Evolutionary conservation across 2,797 vertebrate genomes (phyloP).

Genomic region (Macroramphosus scolopax): DNA sequence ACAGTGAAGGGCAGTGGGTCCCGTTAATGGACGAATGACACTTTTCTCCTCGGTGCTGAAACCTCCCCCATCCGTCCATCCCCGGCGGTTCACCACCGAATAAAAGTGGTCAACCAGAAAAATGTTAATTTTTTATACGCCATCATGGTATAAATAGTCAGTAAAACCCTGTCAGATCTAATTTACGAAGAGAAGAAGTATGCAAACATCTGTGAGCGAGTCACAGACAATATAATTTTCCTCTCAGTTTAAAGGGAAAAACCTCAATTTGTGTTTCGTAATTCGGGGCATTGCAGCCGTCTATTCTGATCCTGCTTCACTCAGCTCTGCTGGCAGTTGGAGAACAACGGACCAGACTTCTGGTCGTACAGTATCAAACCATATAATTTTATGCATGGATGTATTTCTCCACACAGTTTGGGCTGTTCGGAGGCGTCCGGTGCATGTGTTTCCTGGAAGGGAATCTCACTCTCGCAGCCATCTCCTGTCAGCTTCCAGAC

Average conservation of each 20-base stretch:
- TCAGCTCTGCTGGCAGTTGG: conserved; percentile 29
- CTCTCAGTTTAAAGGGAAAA: conserved; percentile 33
- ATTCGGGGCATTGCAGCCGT: conserved; percentile 47
- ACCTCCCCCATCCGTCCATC: conserved; percentile 73
- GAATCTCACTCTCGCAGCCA: conserved; percentile 7
- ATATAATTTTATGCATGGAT: conserved; percentile 72
- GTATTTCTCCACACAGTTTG: conserved; percentile 51
- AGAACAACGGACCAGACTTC: conserved; percentile 25
- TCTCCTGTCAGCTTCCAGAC: too few relatives aligned
- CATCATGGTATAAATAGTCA: conserved; percentile 71
- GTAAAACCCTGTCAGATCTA: conserved; percentile 63
- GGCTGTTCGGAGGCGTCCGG: conserved; percentile 27
- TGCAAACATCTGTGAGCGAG: conserved; percentile 43
- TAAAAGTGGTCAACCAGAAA: conserved; percentile 77
- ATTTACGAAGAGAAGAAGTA: conserved; percentile 65
- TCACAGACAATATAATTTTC: conserved; percentile 53
- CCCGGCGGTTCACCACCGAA: conserved; percentile 70
- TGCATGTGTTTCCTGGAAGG: conserved; percentile 42
- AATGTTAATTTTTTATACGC: conserved; percentile 77
- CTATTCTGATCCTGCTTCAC: conserved; percentile 50
- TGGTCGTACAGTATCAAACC: conserved; percentile 29
- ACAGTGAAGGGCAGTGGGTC: conserved; percentile 35
- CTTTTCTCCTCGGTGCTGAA: conserved; percentile 61
- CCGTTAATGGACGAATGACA: conserved; percentile 43
- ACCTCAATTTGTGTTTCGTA: conserved; percentile 55